Evolutionary conservation across 1,140 invertebrate species (phyloP).

Genomic region (Brachionus asplanchnoidis): DNA sequence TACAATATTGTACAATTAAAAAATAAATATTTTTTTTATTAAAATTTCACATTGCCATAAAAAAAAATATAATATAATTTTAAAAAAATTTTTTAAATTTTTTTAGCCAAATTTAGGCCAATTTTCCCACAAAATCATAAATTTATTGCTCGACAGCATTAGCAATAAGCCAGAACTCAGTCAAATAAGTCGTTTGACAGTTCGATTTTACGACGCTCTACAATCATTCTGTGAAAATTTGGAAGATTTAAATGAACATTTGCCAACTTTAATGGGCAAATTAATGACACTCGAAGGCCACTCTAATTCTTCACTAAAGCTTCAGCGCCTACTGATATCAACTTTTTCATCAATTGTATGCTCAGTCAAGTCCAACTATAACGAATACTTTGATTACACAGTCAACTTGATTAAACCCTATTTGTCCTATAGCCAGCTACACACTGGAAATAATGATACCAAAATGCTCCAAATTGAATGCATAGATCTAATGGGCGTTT

Average conservation of each 20-base stretch:
- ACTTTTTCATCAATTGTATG: slow-evolving; percentile 39
- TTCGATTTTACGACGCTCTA: slow-evolving; percentile 35
- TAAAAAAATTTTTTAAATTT: neutral
- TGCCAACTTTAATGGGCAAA: slow-evolving; percentile 38
- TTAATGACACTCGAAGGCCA: slow-evolving; percentile 11
- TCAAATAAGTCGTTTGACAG: slow-evolving; percentile 11
- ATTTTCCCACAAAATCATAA: slow-evolving; percentile 6
- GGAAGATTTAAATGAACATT: slow-evolving; percentile 22
- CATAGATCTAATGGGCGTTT: slow-evolving; percentile 39
- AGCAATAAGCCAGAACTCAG: neutral
- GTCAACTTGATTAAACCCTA: slow-evolving; percentile 30
- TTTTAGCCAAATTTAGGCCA: slow-evolving; percentile 22
- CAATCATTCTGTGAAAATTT: slow-evolving; percentile 42
- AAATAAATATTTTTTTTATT: no score
- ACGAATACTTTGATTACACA: slow-evolving; percentile 18
- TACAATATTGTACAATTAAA: no score
- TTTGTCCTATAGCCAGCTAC: slow-evolving; percentile 1
- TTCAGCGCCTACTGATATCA: neutral
- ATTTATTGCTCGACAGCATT: slow-evolving; percentile 4
- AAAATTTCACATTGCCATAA: neutral
- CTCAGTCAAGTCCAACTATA: slow-evolving; percentile 16
- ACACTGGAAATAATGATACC: neutral
- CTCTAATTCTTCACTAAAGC: slow-evolving; percentile 11
- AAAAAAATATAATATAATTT: neutral
- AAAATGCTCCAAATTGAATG: slow-evolving; percentile 40